A percentile compares a stretch with the other conserved stretches of the same genome.
These are phyloP conservation scores for Brachypalpus laphriformis DNA, from an alignment of 2,888 invertebrate genomes.

Conservation along the genomic window DNA sequence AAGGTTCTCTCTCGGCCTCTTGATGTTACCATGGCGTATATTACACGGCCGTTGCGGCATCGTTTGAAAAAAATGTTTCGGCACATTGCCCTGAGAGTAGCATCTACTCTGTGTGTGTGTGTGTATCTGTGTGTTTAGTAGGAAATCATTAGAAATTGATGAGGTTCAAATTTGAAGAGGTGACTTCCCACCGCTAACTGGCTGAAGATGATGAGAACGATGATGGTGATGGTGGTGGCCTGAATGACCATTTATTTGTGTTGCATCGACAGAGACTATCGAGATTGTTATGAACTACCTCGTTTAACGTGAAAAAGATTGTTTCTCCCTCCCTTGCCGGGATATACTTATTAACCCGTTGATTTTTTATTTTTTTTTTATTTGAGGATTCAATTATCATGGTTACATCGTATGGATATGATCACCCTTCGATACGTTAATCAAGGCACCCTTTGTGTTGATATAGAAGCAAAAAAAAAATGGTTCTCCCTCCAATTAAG, in stretches of 20 bases:
- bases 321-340: not conserved
- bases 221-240: not conserved
- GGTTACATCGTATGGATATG: slow-evolving; percentile 23
- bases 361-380: slow-evolving; percentile 12
- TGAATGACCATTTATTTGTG: slow-evolving; percentile 48
- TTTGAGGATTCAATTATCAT: slow-evolving; percentile 68
- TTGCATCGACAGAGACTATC: slow-evolving; percentile 20
- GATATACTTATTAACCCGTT: slow-evolving; percentile 28
- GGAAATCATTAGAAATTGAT: slow-evolving; percentile 73
- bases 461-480: no score
- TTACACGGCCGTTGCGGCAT: slow-evolving; percentile 38
- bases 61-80: slow-evolving; percentile 66
- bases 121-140: slow-evolving; percentile 59
- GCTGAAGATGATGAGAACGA: not conserved
- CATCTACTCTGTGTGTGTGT: not conserved
- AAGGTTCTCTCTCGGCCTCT: slow-evolving; percentile 37
- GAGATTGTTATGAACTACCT: slow-evolving; percentile 46
- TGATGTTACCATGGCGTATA: slow-evolving; percentile 41
- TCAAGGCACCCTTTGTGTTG: slow-evolving; percentile 60
- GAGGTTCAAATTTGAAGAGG: slow-evolving; percentile 59
- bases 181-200: slow-evolving; percentile 29
- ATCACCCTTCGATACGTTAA: slow-evolving; percentile 59
- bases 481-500: slow-evolving; percentile 63
- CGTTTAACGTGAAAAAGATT: slow-evolving; percentile 35
- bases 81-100: slow-evolving; percentile 29